Percentiles rank a stretch among this genome's conserved stretches.
Evolutionary conservation across 2,797 vertebrate species (phyloP).

Genomic region (Pseudopleuronectes americanus): DNA sequence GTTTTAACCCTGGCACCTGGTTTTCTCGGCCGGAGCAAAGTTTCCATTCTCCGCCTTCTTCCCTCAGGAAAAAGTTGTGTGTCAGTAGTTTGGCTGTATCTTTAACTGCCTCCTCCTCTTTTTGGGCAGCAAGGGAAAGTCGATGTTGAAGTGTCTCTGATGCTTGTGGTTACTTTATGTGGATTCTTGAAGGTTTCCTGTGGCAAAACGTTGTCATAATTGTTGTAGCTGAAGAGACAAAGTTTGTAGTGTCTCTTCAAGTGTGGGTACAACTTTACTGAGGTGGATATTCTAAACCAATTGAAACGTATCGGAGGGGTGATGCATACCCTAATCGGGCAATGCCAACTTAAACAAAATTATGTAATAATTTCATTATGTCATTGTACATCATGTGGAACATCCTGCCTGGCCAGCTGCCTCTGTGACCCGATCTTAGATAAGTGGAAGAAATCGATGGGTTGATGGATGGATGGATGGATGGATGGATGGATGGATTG

Average conservation of each 20-base stretch:
- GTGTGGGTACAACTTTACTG: background rate
- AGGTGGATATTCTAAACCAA: constrained; percentile 5
- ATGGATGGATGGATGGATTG: too few species aligned
- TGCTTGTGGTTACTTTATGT: constrained; percentile 39
- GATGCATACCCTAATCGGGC: background rate
- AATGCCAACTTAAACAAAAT: background rate
- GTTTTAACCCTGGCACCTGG: constrained; percentile 57
- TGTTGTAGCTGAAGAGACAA: constrained; percentile 1
- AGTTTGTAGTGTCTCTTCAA: background rate
- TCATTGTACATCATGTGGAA: background rate
- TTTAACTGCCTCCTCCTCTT: constrained; percentile 43
- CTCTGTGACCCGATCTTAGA: too few species aligned
- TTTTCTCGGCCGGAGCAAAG: constrained; percentile 56
- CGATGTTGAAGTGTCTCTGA: constrained; percentile 30
- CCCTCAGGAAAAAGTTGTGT: constrained; percentile 67
- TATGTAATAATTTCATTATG: background rate
- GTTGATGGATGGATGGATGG: too few species aligned
- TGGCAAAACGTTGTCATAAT: constrained; percentile 26
- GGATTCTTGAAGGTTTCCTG: constrained; percentile 37
- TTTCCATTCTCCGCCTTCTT: constrained; percentile 69
- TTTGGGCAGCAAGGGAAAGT: constrained; percentile 35
- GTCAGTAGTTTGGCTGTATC: constrained; percentile 59
- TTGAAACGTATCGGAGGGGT: background rate
- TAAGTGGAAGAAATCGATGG: too few species aligned
- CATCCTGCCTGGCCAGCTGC: too few species aligned